Evolutionary conservation across 2,888 invertebrate genomes (phyloP).

Genomic region (Amphipyra tragopoginis): DNA sequence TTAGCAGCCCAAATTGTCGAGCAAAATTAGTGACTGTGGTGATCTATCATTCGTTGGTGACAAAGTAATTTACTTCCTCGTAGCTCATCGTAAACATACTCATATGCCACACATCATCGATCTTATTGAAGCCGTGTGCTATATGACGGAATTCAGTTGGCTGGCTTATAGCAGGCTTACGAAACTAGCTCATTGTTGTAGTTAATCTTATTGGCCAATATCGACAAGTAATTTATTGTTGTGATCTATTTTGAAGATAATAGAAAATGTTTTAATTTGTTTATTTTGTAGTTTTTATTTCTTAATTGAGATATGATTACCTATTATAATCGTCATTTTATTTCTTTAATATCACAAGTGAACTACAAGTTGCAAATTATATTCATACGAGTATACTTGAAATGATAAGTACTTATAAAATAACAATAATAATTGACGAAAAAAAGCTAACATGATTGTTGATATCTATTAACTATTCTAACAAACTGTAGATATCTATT

Average conservation of each 20-base stretch:
- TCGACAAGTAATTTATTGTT: slow-evolving; percentile 32
- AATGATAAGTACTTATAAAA: too few relatives aligned
- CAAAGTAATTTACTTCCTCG: slow-evolving; percentile 49
- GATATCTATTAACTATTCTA: too few relatives aligned
- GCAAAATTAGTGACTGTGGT: slow-evolving; percentile 16
- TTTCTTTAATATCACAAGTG: too few relatives aligned
- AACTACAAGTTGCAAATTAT: too few relatives aligned
- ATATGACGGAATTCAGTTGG: slow-evolving; percentile 35
- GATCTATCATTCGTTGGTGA: slow-evolving; percentile 46
- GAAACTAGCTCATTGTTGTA: slow-evolving; percentile 36
- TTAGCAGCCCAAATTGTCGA: background rate
- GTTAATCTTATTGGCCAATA: slow-evolving; percentile 37
- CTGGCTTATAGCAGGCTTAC: slow-evolving; percentile 42
- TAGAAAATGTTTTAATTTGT: background rate
- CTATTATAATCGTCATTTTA: too few relatives aligned
- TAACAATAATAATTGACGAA: too few relatives aligned
- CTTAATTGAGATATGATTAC: too few relatives aligned
- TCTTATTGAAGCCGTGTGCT: slow-evolving; percentile 38
- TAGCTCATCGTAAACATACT: slow-evolving; percentile 30
- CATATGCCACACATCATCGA: slow-evolving; percentile 31
- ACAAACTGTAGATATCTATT: too few relatives aligned
- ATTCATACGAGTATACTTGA: too few relatives aligned
- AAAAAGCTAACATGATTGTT: too few relatives aligned
- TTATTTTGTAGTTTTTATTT: too few relatives aligned
- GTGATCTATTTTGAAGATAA: slow-evolving; percentile 12